Base-by-base conservation (phyloP, 2,888 invertebrate species). In the Drosophila ustulata region DNA sequence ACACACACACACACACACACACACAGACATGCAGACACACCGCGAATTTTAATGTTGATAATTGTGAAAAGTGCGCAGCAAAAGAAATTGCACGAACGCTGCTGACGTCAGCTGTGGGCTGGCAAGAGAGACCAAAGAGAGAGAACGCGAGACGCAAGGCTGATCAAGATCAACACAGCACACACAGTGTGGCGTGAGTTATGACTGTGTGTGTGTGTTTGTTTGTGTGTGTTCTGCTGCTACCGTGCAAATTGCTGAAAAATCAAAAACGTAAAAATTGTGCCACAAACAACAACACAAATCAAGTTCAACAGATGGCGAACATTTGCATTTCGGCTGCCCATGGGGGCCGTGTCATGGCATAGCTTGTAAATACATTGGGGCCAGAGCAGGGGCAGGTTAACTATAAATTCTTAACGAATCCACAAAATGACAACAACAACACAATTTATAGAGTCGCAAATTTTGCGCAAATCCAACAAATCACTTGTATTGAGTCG, bases 221-320 rank as follows among this genome's bases (percentile, higher is more conserved):
- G 70, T 57, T 57, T 57, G 62, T n/a, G 8, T 13, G 39, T 58
- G 49, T 72, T 56, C 18, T 18, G 18, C 18, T 77, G 53, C 37
- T 52, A 49, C 55, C 63, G 74, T 65, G 75, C 69, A 78, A 75
- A 75, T 69, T 75, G 69, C 49, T 75, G 57, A 78, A 68, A 78
- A 78, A 64, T 68, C 64, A 51, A 65, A 71, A 51, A 43, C 37
- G 34, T 37, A 62, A 52, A 28, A 53, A 53, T 72, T 70, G 70
- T 74, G 78, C 78, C 75, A 75, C 71, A 70, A 71, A 67, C 66
- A 72, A 71, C 59, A 68, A 64, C 25, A 66, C 70, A 83, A 64
- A 68, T 80, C 86, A 86, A 82, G 81, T 75, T 83, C 75, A 82
- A 78, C 87, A 83, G 84, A 82, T 83, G 82, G 81, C 66, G 79